phyloP scores from a whole-genome alignment of 2,888 invertebrate genomes.

The Rhingia campestris region DNA sequence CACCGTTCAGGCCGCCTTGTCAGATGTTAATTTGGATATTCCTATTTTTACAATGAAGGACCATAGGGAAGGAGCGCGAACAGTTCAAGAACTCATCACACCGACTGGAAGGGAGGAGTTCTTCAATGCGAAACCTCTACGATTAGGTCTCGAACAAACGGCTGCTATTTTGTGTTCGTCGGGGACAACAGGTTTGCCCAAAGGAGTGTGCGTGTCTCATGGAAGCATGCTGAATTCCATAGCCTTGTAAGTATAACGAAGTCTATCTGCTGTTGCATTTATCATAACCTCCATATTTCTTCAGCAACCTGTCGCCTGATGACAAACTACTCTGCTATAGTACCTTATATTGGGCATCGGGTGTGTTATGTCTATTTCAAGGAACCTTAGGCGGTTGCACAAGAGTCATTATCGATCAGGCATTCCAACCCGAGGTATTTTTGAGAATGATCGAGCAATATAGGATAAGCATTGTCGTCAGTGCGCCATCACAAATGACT shows the following conservation, averaged over 20 bases:
- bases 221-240: constrained; percentile 53
- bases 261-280: background rate
- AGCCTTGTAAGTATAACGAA: constrained; percentile 34
- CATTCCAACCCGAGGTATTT: constrained; percentile 69
- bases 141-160: constrained; percentile 62
- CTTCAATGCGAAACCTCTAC: constrained; percentile 38
- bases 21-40: constrained; percentile 54
- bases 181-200: constrained; percentile 74
- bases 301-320: constrained; percentile 28
- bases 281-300: background rate
- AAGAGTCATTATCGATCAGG: constrained; percentile 74
- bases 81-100: constrained; percentile 68
- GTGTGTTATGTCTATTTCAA: constrained; percentile 58
- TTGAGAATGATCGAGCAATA: constrained; percentile 73
- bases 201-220: constrained; percentile 74
- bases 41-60: constrained; percentile 75
- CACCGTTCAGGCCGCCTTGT: constrained; percentile 64
- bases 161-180: constrained; percentile 75
- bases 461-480: constrained; percentile 61
- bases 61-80: constrained; percentile 66
- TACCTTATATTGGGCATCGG: constrained; percentile 76
- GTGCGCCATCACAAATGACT: constrained; percentile 75
- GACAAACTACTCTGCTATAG: constrained; percentile 75
- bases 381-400: constrained; percentile 66
- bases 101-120: constrained; percentile 59